Evolutionary conservation across 2,888 invertebrate species (phyloP), one percentile per base, ranked within the genome.

Genomic region (Gastrophysa polygoni): DNA sequence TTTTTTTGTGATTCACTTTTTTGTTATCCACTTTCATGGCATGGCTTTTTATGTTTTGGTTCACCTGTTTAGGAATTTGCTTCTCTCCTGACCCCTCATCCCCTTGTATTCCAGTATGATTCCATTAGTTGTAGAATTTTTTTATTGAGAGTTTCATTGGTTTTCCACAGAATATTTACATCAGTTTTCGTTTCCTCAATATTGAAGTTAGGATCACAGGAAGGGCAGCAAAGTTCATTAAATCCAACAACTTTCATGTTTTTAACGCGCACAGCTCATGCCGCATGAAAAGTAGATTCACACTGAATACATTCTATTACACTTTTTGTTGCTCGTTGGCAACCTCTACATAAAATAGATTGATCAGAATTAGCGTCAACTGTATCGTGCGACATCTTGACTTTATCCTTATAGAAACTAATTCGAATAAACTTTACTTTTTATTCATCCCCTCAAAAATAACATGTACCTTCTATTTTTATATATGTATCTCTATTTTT

Each of bases 191-290:
- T 28, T n/a, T n/a, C 28, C 5, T 32, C 29, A 32, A 8, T 5
- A n/a, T 49, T 49, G n/a, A 49, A 29, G 49, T 49, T 49, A 49
- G 18, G 24, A 2, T 49, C 49, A n/a, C 49, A 49, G 3, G 7
- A 11, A 28, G 49, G 29, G n/a, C 49, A 49, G 3, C 28, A 49
- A 49, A 49, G 49, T 49, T 49, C 49, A 14, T 49, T 49, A 3
- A 49, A 49, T 8, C 29, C 49, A 11, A 49, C 49, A 7, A 49
- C 49, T 28, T 49, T 49, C 14, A 49, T 6, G 14, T 49, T 49
- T 49, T 29, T 49, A 4, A 49, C 49, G 14, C 49, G 29, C 6
- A 49, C 49, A 28, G 49, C 49, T 28, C 49, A 49, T 49, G 49
- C 49, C 28, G 49, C 49, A 17, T 49, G 49, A 28, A 28, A 49